A percentile compares a stretch with the other conserved stretches of the same genome.
Conservation (phyloP, 2,888 invertebrate genomes). For the Pandemis cinnamomeana region DNA sequence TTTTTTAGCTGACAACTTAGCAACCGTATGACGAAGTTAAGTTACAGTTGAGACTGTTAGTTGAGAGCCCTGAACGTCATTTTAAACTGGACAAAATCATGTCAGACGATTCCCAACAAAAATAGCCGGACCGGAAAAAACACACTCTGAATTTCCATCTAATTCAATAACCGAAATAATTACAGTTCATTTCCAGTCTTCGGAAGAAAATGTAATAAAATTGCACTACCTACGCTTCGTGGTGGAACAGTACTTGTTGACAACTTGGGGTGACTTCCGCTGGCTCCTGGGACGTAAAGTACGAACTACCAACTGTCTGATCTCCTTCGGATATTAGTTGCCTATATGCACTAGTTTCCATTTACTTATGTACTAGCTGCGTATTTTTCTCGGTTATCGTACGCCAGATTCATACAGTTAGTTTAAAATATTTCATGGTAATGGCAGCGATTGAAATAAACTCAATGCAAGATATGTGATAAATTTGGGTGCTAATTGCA, state of each 20-base stretch:
- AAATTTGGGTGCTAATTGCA: too few species aligned
- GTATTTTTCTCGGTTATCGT: too few species aligned
- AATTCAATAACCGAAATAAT: background rate
- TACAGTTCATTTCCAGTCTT: constrained; percentile 1
- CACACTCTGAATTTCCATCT: background rate
- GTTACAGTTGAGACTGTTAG: too few species aligned
- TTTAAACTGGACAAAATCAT: too few species aligned
- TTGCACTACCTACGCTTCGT: background rate
- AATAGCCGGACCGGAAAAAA: background rate
- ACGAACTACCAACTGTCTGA: background rate
- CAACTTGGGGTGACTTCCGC: background rate
- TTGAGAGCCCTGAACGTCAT: too few species aligned
- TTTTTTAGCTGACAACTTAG: too few species aligned
- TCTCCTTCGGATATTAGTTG: background rate
- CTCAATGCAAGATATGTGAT: too few species aligned
- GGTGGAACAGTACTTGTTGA: constrained; percentile 3
- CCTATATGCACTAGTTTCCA: background rate
- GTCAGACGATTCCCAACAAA: background rate
- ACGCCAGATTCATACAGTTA: too few species aligned
- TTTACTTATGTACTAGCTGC: too few species aligned
- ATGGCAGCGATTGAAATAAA: too few species aligned
- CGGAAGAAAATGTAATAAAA: constrained; percentile 11
- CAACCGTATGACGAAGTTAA: too few species aligned
- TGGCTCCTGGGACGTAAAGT: background rate
- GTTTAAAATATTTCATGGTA: too few species aligned